Conservation (phyloP, 2,797 vertebrate genomes). For the Poeciliopsis infans region DNA sequence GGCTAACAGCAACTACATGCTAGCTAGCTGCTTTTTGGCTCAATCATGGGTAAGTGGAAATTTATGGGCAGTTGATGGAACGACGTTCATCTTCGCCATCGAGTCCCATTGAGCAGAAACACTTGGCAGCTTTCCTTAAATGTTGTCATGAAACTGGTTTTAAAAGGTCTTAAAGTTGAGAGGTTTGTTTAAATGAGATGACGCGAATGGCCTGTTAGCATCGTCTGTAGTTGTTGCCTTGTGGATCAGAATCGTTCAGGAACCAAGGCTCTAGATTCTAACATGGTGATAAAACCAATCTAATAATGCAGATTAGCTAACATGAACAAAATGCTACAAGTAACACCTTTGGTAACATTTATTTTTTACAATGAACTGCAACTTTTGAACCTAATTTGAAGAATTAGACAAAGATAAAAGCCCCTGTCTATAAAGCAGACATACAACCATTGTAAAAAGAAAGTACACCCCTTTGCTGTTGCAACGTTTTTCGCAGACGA, state of each 20-base stretch:
- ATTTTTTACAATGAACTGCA: conserved; percentile 6
- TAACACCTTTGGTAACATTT: conserved; percentile 28
- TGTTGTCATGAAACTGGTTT: too few relatives aligned
- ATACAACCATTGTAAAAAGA: conserved; percentile 13
- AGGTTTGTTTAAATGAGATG: not conserved
- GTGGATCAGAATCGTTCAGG: not conserved
- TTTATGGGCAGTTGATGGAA: too few relatives aligned
- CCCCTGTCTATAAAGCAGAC: conserved; percentile 35
- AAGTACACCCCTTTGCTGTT: not conserved
- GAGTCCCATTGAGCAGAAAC: too few relatives aligned
- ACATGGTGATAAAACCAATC: not conserved
- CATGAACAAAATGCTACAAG: conserved; percentile 17
- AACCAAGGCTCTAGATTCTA: conserved; percentile 13
- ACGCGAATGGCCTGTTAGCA: not conserved
- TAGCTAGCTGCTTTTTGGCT: too few relatives aligned
- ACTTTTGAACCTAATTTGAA: not conserved
- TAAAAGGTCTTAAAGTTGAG: too few relatives aligned
- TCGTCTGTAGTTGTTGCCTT: not conserved
- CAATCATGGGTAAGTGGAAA: too few relatives aligned
- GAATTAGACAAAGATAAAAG: conserved; percentile 19
- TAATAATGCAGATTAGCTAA: not conserved
- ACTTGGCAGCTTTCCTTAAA: too few relatives aligned
- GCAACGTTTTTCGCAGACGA: not conserved
- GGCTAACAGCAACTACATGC: too few relatives aligned
- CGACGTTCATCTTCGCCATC: too few relatives aligned